A percentile compares a stretch with the other conserved stretches of the same genome.
phyloP scores from a whole-genome alignment of 2,113 vertebrate species.

The Parotia lawesii region DNA sequence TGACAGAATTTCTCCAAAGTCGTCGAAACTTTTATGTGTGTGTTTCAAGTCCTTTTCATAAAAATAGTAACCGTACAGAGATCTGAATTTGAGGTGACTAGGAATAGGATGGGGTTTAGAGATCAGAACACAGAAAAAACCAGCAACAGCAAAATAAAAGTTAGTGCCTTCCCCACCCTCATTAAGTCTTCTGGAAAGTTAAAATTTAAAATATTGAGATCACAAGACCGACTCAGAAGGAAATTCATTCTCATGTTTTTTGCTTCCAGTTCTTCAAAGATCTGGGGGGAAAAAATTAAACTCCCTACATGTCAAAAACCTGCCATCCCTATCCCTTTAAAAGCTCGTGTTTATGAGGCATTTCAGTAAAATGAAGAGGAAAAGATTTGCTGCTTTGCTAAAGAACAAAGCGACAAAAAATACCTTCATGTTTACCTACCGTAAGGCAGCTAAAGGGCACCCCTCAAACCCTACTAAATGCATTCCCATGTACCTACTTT shows the following conservation, averaged over 20 bases:
- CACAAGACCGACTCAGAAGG: background rate
- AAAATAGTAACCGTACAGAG: background rate
- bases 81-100: background rate
- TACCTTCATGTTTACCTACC: background rate
- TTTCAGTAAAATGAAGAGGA: background rate
- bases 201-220: background rate
- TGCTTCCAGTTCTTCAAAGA: background rate
- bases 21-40: background rate
- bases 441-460: background rate
- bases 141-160: background rate
- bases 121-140: background rate
- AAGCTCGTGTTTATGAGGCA: background rate
- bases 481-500: background rate
- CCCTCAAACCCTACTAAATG: background rate
- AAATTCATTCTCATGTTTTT: background rate
- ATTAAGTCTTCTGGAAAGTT: background rate
- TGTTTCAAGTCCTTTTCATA: background rate
- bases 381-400: background rate
- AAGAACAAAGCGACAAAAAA: background rate
- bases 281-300: fast-evolving
- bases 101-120: background rate
- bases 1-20: background rate
- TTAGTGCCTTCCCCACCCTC: background rate
- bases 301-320: background rate
- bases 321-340: background rate